Conservation (phyloP, 2,888 invertebrate species). For the Limenitis camilla region DNA sequence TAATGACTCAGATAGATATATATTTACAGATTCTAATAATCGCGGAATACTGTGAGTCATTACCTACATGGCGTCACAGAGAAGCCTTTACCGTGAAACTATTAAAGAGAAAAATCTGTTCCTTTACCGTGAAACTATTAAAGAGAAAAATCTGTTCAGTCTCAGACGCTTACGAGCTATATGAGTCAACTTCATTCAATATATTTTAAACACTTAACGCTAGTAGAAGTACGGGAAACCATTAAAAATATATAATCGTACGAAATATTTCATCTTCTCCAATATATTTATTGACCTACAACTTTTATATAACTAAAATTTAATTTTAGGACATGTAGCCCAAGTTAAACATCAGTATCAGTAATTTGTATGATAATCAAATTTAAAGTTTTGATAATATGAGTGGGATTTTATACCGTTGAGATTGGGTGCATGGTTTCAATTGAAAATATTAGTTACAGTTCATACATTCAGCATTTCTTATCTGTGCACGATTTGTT, state of each 20-base stretch:
- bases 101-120: slow-evolving; percentile 10
- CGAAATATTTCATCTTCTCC: no score
- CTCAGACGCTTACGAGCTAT: slow-evolving; percentile 14
- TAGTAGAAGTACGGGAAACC: neutral
- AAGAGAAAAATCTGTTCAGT: slow-evolving; percentile 11
- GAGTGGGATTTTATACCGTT: neutral
- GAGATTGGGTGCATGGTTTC: slow-evolving; percentile 22
- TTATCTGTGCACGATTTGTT: slow-evolving; percentile 20
- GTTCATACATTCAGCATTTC: slow-evolving; percentile 3
- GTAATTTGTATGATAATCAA: neutral
- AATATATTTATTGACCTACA: no score
- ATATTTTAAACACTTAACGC: slow-evolving; percentile 1
- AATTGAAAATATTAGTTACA: slow-evolving; percentile 20
- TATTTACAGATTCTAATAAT: no score
- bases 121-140: slow-evolving; percentile 11
- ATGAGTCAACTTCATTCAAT: slow-evolving; percentile 21
- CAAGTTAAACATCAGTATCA: slow-evolving; percentile 1
- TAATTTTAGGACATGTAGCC: slow-evolving; percentile 1
- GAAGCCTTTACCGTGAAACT: neutral
- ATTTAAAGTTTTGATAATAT: neutral
- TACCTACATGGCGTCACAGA: neutral
- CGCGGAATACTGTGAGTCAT: slow-evolving; percentile 8
- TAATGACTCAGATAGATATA: no score
- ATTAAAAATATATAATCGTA: neutral
- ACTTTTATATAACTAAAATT: slow-evolving; percentile 5